Conservation (phyloP, 2,797 vertebrate genomes). For the Perdix hodgsoniae region DNA sequence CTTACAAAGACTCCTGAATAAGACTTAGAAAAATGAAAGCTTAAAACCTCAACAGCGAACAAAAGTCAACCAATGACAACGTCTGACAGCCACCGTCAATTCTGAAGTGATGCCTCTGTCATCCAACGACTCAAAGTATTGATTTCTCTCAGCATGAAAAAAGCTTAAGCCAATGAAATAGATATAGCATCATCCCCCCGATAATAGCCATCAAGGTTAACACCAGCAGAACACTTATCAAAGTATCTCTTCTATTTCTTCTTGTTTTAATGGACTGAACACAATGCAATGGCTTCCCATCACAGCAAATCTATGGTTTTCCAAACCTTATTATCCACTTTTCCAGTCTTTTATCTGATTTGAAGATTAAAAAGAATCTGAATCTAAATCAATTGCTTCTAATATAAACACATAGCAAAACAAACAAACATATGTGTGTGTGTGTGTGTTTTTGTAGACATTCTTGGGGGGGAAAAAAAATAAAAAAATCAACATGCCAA, state of each 20-base stretch:
- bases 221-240: slow-evolving; percentile 95
- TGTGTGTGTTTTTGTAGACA: not conserved
- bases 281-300: slow-evolving; percentile 83
- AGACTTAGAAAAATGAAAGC: slow-evolving; percentile 92
- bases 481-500: not conserved
- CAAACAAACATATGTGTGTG: too few relatives aligned
- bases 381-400: slow-evolving; percentile 61
- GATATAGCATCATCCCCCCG: slow-evolving; percentile 82
- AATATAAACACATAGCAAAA: not conserved
- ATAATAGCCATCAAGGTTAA: slow-evolving; percentile 96
- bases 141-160: slow-evolving; percentile 90
- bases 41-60: slow-evolving; percentile 94
- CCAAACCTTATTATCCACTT: slow-evolving; percentile 76
- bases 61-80: slow-evolving; percentile 96
- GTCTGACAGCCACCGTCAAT: slow-evolving; percentile 95
- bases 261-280: slow-evolving; percentile 91
- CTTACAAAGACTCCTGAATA: slow-evolving; percentile 83
- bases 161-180: slow-evolving; percentile 90
- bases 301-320: slow-evolving; percentile 64
- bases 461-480: not conserved
- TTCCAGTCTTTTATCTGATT: slow-evolving; percentile 71
- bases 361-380: slow-evolving; percentile 71
- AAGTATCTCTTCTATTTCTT: slow-evolving; percentile 87
- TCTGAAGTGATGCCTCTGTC: slow-evolving; percentile 93
- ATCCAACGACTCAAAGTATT: slow-evolving; percentile 88